Evolutionary conservation across 2,113 vertebrate species (phyloP), one percentile per base, ranked within the genome.

Genomic region (Propithecus coquereli): DNA sequence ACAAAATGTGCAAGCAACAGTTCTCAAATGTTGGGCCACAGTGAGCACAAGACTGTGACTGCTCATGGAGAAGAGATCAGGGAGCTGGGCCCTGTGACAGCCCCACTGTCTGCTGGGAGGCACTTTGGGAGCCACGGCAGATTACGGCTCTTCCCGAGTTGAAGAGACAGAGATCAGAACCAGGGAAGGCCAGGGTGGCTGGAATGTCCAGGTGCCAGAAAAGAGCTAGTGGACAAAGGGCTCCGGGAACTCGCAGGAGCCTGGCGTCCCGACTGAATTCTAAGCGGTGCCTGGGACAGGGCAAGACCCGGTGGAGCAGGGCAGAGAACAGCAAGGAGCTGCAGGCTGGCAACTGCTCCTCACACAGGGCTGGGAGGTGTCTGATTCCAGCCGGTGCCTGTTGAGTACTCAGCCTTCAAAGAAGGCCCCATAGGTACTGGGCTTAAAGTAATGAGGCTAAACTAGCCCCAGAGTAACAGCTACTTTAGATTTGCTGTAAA

Each of bases 301-400:
- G 27, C 0, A 5, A 54, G n/a, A 34, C 47, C 80, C 93, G 2
- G 16, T 0, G 25, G 30, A n/a, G 16, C 43, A 17, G 2, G 27
- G 11, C 25, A 4, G 32, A 34, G 70, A 32, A 13, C 6, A 40
- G 87, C 43, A 1, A 8, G 16, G 22, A 22, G 71, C 20, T 20
- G 43, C 22, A 17, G 52, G 16, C 7, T 0, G 8, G 1, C 27
- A 16, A 40, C 1, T 40, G 18, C 88, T 63, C 12, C 30, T 5
- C 45, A 5, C 5, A 7, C 27, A 3, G 81, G 71, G 25, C 1
- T 6, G 14, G 20, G 81, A 7, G 61, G 12, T 27, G 18, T 32
- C 7, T 1, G 8, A 43, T 43, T 37, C 73, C 30, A 18, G 5
- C 20, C 0, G 2, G 81, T 9, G 37, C 65, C 37, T 5, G n/a